A percentile compares a stretch with the other conserved stretches of the same genome.
These are phyloP conservation scores for Caenorhabditis panamensis DNA, from an alignment of 2,888 invertebrate genomes.

Conservation along the genomic window DNA sequence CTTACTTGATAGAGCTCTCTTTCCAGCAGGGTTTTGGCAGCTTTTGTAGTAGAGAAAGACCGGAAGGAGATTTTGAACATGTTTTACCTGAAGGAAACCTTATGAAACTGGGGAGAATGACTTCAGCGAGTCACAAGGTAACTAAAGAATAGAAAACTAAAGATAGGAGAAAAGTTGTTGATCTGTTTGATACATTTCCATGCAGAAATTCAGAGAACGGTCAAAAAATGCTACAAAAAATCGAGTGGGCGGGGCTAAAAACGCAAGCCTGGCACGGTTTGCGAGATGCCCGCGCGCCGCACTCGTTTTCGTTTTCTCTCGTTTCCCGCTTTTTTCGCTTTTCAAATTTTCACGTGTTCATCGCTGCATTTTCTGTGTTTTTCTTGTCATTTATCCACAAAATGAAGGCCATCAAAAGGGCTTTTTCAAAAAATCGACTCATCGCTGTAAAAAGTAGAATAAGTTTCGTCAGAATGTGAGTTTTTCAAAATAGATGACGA, in stretches of 20 bases:
- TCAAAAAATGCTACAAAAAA: constrained; percentile 30
- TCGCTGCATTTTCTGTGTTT: not conserved
- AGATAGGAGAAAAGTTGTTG: not conserved
- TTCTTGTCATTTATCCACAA: not conserved
- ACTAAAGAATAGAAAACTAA: no score
- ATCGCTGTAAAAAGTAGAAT: constrained; percentile 11
- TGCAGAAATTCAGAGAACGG: constrained; percentile 16
- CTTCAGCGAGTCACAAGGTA: not conserved
- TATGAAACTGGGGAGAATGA: not conserved
- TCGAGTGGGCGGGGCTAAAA: constrained; percentile 36
- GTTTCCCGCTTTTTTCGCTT: constrained; percentile 34
- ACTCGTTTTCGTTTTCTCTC: no score
- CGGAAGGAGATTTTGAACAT: constrained; percentile 36
- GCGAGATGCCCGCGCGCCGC: constrained; percentile 27
- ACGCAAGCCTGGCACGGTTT: constrained; percentile 39
- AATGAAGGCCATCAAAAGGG: constrained; percentile 33
- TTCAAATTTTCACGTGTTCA: constrained; percentile 20
- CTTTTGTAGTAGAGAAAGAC: constrained; percentile 34
- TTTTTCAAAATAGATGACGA: not conserved
- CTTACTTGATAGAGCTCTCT: constrained; percentile 57
- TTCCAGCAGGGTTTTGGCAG: constrained; percentile 28
- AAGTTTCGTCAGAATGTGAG: constrained; percentile 30
- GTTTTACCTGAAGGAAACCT: constrained; percentile 16
- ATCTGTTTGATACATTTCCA: not conserved
- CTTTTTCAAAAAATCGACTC: constrained; percentile 21